Evolutionary conservation across 2,113 vertebrate species (phyloP).

Genomic region (Dipodomys stephensi): DNA sequence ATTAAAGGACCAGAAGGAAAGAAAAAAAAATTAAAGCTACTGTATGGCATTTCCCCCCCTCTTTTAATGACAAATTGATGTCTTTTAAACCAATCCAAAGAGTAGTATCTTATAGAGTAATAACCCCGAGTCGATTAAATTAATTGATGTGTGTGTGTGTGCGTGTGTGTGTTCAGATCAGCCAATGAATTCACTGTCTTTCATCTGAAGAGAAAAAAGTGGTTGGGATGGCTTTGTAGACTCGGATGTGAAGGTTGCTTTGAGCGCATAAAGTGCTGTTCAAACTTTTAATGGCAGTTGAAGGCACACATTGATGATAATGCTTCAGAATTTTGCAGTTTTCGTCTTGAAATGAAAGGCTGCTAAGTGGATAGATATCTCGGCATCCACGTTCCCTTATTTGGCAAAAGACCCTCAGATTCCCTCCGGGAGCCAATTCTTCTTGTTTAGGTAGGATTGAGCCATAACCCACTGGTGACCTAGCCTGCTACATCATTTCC

Average conservation of each 20-base stretch:
- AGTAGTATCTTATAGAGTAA: slow-evolving; percentile 76
- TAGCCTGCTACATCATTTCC: too few relatives aligned
- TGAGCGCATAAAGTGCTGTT: slow-evolving; percentile 6
- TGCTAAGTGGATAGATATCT: too few relatives aligned
- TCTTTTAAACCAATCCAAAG: slow-evolving; percentile 76
- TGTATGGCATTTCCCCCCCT: slow-evolving; percentile 52
- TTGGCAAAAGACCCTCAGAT: neutral
- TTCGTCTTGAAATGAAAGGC: neutral
- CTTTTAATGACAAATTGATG: slow-evolving; percentile 76
- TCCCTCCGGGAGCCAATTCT: neutral
- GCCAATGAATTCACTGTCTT: slow-evolving; percentile 72
- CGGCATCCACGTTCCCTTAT: neutral
- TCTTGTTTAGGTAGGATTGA: neutral
- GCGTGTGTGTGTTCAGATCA: slow-evolving; percentile 72
- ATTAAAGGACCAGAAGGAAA: slow-evolving; percentile 55
- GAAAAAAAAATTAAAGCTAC: slow-evolving; percentile 58
- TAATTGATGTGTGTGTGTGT: slow-evolving; percentile 75
- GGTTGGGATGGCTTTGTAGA: slow-evolving; percentile 44
- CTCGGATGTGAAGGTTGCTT: neutral
- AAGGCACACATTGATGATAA: neutral
- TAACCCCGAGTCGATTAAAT: slow-evolving; percentile 78
- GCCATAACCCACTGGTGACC: neutral
- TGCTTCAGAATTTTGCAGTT: neutral
- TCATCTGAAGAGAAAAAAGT: slow-evolving; percentile 71
- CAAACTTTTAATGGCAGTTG: slow-evolving; percentile 42